Conservation (phyloP, 2,113 vertebrate genomes). For the Tonatia bakeri region DNA sequence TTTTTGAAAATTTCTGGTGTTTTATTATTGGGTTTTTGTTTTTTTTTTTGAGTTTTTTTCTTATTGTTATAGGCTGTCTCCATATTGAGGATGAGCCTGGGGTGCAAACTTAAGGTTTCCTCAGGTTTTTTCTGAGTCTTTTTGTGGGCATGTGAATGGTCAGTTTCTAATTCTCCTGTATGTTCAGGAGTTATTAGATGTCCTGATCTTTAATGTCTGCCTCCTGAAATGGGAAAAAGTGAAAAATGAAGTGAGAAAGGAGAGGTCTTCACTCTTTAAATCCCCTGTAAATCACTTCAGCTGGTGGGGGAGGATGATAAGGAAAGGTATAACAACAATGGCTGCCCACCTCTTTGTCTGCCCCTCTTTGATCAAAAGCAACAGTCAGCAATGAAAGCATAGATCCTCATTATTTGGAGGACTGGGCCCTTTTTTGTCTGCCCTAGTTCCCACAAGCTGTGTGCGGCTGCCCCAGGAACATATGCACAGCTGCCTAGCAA, state of each 20-base stretch:
- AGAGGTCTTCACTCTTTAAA: not conserved
- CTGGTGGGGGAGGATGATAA: not conserved
- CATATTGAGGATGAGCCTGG: not conserved
- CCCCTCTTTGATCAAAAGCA: not conserved
- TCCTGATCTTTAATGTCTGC: not conserved
- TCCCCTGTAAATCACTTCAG: not conserved
- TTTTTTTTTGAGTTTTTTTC: not conserved
- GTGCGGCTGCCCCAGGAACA: not conserved
- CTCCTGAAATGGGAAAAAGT: not conserved
- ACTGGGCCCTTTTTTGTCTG: not conserved
- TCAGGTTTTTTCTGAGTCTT: not conserved
- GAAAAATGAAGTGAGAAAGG: not conserved
- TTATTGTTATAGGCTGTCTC: not conserved
- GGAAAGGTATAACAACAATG: not conserved
- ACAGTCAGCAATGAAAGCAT: not conserved
- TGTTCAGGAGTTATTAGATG: not conserved
- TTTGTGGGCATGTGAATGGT: not conserved
- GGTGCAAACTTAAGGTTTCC: not conserved
- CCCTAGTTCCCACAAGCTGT: not conserved
- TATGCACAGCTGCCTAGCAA: not conserved
- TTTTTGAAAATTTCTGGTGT: not conserved
- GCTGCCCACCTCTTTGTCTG: not conserved
- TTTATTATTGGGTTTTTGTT: not conserved
- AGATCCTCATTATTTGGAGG: not conserved
- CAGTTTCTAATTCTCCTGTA: not conserved